Base-by-base conservation (phyloP, 2,888 invertebrate species). In the Buathra laborator region DNA sequence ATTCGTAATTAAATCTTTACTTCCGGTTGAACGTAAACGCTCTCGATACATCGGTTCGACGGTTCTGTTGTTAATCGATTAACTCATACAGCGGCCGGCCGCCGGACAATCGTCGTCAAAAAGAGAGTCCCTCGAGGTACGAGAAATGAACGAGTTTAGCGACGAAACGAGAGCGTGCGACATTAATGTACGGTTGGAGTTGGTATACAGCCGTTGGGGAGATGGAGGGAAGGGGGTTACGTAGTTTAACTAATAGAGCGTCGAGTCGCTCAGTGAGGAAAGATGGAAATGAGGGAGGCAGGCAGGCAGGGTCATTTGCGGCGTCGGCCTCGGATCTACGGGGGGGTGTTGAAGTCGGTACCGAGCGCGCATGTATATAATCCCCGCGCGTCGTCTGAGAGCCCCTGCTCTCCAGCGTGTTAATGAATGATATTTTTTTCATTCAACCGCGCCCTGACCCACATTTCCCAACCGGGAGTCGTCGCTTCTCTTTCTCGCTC, bases 381-480 rank as follows among this genome's bases (percentile, higher is more conserved):
- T 24, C 24, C 24, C 24, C 59, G 76, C 68, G 62, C 75, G 72
- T 68, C 74, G 82, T 87, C 88, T 90, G 91, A 91, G 91, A 90
- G 89, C 91, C 91, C 82, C 91, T 91, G 90, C 88, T 84, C 51
- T 51, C 37, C 89, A 89, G 90, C 92, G 91, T 89, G 91, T 91
- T 92, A 92, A 92, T 92, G 92, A 92, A 92, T 92, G 91, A 92
- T 92, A 92, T 92, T 92, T 93, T 92, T 90, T 92, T 92, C 92
- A 93, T 92, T 93, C 92, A 93, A 90, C 91, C 91, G 91, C 91
- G 90, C 92, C 92, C 92, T 92, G 92, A 90, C 92, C 92, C 92
- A 93, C 91, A 91, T 92, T 92, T 91, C 88, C 84, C 86, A 89
- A 88, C 89, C 88, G 86, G 89, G 84, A 83, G 86, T 74, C 71